These are phyloP conservation scores for Tarsius wallacei DNA, from an alignment of 2,797 vertebrate genomes.

Conservation along the genomic window DNA sequence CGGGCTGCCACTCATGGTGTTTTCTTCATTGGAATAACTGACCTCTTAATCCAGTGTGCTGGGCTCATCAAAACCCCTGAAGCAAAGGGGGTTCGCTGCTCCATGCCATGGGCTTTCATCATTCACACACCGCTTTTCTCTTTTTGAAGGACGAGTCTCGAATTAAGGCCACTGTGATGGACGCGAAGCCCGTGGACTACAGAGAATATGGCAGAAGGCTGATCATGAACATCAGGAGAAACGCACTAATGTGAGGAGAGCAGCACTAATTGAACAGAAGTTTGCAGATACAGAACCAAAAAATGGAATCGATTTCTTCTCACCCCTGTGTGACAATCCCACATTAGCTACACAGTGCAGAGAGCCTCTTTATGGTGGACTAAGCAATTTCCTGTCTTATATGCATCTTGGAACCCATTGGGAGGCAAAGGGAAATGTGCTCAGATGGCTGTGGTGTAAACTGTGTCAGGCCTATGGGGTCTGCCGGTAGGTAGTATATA, in stretches of 20 bases:
- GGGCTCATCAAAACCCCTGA: not conserved
- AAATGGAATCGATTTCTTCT: not conserved
- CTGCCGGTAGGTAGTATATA: not conserved
- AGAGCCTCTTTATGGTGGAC: constrained; percentile 37
- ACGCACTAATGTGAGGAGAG: constrained; percentile 87
- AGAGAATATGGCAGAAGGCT: constrained; percentile 96
- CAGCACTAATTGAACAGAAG: not conserved
- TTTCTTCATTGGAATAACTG: not conserved
- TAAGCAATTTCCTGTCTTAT: constrained; percentile 48
- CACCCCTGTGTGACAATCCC: not conserved
- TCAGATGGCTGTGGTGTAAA: not conserved
- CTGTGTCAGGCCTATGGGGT: constrained; percentile 34
- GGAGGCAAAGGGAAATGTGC: constrained; percentile 30
- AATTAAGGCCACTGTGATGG: constrained; percentile 96
- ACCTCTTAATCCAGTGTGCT: constrained; percentile 2
- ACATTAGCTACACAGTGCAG: not conserved
- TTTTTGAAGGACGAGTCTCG: constrained; percentile 96
- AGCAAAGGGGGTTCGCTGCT: not conserved
- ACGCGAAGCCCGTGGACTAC: constrained; percentile 96
- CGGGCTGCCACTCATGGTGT: not conserved
- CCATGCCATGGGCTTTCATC: not conserved
- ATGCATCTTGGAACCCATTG: not conserved
- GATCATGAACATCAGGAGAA: constrained; percentile 95
- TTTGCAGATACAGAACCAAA: constrained; percentile 1
- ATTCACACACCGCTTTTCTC: constrained; percentile 67